Percentiles rank a stretch among this genome's conserved stretches.
phyloP scores from a whole-genome alignment of 2,888 invertebrate species.

The Ganaspis brasiliensis region DNA sequence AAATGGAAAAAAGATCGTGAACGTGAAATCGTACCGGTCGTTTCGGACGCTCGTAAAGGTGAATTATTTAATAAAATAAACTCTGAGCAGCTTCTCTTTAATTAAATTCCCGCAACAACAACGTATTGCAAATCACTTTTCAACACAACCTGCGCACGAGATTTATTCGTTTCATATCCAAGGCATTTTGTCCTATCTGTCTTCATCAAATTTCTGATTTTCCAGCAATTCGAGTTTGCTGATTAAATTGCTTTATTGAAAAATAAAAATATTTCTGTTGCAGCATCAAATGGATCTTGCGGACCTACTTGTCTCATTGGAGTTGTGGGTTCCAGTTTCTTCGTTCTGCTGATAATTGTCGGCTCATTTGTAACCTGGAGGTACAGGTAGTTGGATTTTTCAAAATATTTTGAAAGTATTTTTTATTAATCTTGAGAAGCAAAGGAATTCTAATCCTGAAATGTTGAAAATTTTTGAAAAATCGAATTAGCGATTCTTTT shows the following conservation, averaged over 20 bases:
- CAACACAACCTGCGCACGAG: conserved; percentile 14
- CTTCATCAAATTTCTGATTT: neutral
- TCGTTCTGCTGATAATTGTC: conserved; percentile 74
- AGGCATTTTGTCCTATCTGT: neutral
- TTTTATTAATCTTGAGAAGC: no score
- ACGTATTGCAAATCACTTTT: conserved; percentile 18
- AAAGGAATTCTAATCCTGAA: no score
- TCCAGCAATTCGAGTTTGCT: no score
- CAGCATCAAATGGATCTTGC: conserved; percentile 74
- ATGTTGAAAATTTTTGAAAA: no score
- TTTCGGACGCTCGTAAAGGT: conserved; percentile 74
- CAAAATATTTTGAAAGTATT: no score
- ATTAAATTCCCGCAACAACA: conserved; percentile 11
- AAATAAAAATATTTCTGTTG: conserved; percentile 47
- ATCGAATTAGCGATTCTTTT: neutral
- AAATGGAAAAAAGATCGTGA: conserved; percentile 67
- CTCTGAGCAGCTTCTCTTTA: neutral
- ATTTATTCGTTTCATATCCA: conserved; percentile 36
- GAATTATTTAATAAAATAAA: conserved; percentile 11
- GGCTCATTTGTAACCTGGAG: conserved; percentile 73
- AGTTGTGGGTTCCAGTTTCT: conserved; percentile 78
- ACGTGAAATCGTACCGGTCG: conserved; percentile 53
- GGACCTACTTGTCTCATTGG: conserved; percentile 81
- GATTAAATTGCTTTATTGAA: no score
- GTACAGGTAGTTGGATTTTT: conserved; percentile 68